Evolutionary conservation across 1,140 invertebrate species (phyloP).

Genomic region (Ctenoplectra terminalis): DNA sequence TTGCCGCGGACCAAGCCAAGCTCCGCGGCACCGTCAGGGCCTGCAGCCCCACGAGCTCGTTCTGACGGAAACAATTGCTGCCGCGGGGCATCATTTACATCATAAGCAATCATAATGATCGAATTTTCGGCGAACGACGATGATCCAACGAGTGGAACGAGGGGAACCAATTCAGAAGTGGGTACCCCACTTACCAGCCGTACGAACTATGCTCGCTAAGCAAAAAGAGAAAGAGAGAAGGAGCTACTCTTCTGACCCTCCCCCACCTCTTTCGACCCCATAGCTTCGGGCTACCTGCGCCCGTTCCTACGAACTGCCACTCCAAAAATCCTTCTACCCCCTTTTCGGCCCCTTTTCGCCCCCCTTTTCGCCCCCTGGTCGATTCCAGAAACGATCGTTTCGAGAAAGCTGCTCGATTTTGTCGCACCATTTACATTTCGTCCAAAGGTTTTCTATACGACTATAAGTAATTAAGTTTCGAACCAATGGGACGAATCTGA

Average conservation of each 20-base stretch:
- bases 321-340: slow-evolving; percentile 45
- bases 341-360: too few species aligned
- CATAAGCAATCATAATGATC: slow-evolving; percentile 84
- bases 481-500: too few species aligned
- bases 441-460: too few species aligned
- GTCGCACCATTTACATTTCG: too few species aligned
- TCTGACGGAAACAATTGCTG: slow-evolving; percentile 82
- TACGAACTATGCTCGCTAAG: slow-evolving; percentile 60
- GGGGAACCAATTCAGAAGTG: slow-evolving; percentile 81
- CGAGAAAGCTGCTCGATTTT: slow-evolving; percentile 17
- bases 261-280: slow-evolving; percentile 64
- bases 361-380: slow-evolving; percentile 18
- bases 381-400: slow-evolving; percentile 37
- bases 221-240: slow-evolving; percentile 26
- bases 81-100: slow-evolving; percentile 83
- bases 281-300: slow-evolving; percentile 74
- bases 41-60: slow-evolving; percentile 73
- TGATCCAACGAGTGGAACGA: slow-evolving; percentile 80
- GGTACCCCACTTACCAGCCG: slow-evolving; percentile 80
- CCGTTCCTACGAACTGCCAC: slow-evolving; percentile 69
- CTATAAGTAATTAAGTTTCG: too few species aligned
- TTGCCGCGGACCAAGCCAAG: slow-evolving; percentile 19
- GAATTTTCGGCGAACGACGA: slow-evolving; percentile 82
- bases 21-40: slow-evolving; percentile 47
- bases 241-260: slow-evolving; percentile 58